Conservation (phyloP, 2,797 vertebrate species). For the Thunnus albacares region DNA sequence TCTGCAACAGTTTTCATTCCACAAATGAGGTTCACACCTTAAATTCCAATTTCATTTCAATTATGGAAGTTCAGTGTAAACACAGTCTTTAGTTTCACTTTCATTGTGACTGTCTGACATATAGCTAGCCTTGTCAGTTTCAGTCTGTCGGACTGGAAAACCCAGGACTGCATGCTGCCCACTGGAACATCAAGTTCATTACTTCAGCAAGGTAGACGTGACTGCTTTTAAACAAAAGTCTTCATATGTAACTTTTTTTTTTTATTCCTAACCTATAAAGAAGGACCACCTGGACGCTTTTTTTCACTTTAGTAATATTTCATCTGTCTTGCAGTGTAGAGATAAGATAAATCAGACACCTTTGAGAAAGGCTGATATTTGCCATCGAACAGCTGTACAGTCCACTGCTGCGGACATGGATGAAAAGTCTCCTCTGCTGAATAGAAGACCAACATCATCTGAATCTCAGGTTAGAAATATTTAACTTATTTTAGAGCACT, state of each 20-base stretch:
- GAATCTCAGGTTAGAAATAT: slow-evolving; percentile 57
- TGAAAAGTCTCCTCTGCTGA: slow-evolving; percentile 67
- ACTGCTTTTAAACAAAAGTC: not conserved
- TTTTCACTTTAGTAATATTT: not conserved
- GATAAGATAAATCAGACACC: not conserved
- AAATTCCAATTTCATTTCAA: not conserved
- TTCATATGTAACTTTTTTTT: not conserved
- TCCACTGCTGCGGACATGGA: slow-evolving; percentile 43
- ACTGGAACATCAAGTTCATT: not conserved
- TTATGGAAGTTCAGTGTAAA: not conserved
- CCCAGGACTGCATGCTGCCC: not conserved
- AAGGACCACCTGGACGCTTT: not conserved
- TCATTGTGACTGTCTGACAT: slow-evolving; percentile 10
- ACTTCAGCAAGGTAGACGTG: not conserved
- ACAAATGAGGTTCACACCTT: not conserved
- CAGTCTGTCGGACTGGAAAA: slow-evolving; percentile 2
- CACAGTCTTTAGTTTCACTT: slow-evolving; percentile 51
- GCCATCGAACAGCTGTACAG: not conserved
- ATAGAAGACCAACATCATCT: slow-evolving; percentile 5
- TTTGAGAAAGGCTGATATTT: not conserved
- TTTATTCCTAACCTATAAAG: not conserved
- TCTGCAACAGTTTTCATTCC: not conserved
- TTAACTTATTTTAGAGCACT: not conserved
- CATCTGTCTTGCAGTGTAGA: not conserved
- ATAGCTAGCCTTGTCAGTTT: rapidly evolving